Evolutionary conservation across 2,797 vertebrate genomes (phyloP).

Genomic region (Phrynocephalus guinanensis): DNA sequence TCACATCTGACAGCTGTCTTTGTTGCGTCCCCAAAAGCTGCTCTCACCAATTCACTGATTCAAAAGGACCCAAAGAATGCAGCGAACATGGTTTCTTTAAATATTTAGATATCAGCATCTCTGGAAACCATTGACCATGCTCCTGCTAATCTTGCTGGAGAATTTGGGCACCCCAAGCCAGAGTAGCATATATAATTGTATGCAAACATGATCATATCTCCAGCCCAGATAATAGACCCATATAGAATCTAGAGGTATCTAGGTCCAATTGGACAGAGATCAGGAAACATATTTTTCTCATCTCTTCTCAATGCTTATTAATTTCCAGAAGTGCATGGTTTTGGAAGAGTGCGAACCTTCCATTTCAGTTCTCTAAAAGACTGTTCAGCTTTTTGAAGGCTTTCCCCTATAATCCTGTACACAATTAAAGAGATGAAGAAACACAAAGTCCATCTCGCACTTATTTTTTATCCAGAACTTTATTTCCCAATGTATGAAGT

Average conservation of each 20-base stretch:
- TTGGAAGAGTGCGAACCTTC: background rate
- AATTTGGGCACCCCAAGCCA: too few relatives aligned
- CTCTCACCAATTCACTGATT: too few relatives aligned
- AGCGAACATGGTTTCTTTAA: too few relatives aligned
- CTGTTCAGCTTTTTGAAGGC: fast-evolving
- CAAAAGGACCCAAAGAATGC: too few relatives aligned
- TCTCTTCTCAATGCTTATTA: background rate
- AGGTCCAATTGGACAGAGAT: background rate
- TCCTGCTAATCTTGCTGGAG: too few relatives aligned
- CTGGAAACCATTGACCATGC: too few relatives aligned
- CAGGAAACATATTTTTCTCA: background rate
- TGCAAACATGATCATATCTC: too few relatives aligned
- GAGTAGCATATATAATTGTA: too few relatives aligned
- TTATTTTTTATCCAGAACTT: background rate
- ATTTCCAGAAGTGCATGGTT: background rate
- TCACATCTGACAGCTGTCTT: too few relatives aligned
- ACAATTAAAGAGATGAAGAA: background rate
- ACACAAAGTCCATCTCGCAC: background rate
- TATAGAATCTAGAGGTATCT: background rate
- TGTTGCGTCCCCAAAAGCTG: too few relatives aligned
- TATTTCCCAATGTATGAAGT: background rate
- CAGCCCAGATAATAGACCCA: too few relatives aligned
- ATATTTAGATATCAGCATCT: too few relatives aligned
- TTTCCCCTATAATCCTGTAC: background rate
- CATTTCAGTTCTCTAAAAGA: background rate